phyloP scores from a whole-genome alignment of 2,113 vertebrate genomes.

The Urocitellus parryii region DNA sequence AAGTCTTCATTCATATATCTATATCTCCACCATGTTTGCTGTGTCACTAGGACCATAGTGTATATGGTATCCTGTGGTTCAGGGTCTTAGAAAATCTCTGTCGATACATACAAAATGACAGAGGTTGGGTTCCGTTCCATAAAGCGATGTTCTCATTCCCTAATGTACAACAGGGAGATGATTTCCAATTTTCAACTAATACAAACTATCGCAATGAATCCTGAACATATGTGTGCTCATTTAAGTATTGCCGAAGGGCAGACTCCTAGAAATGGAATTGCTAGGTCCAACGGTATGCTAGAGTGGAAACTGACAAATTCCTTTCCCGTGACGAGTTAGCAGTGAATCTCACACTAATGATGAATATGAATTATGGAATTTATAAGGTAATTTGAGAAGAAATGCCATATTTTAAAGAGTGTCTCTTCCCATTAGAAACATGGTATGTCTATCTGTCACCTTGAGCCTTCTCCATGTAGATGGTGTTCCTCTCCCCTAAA shows the following conservation, averaged over 20 bases:
- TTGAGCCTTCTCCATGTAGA: not conserved
- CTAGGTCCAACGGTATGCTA: not conserved
- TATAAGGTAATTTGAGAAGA: constrained; percentile 22
- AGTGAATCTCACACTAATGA: not conserved
- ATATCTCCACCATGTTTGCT: not conserved
- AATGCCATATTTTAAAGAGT: not conserved
- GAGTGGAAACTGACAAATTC: not conserved
- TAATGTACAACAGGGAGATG: not conserved
- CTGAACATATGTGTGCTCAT: not conserved
- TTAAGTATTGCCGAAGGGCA: not conserved
- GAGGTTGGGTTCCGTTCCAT: not conserved
- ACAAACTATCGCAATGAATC: not conserved
- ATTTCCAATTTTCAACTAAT: not conserved
- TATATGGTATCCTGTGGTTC: not conserved
- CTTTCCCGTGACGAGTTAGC: constrained; percentile 1
- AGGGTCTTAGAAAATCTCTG: not conserved
- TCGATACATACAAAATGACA: not conserved
- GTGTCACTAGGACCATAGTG: not conserved
- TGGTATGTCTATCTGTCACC: not conserved
- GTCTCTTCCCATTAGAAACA: not conserved
- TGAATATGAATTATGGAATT: not conserved
- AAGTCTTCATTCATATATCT: not conserved
- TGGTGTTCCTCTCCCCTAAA: not conserved
- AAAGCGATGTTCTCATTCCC: not conserved
- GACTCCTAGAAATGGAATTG: not conserved